These are phyloP conservation scores for Lethocerus indicus DNA, from an alignment of 1,140 invertebrate species.

Conservation along the genomic window DNA sequence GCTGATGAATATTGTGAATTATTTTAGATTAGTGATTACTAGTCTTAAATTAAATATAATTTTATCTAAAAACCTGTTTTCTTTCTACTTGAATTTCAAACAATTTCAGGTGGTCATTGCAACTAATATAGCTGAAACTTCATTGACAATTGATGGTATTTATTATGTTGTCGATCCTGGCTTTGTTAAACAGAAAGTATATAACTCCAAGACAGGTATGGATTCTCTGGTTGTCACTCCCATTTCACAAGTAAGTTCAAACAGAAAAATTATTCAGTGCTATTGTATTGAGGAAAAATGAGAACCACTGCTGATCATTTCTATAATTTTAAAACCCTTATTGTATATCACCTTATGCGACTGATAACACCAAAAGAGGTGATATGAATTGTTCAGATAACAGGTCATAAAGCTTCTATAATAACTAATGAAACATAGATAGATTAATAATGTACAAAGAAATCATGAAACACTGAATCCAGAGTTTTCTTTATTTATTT, in stretches of 20 bases:
- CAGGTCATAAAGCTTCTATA: no score
- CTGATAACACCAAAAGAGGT: no score
- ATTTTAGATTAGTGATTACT: neutral
- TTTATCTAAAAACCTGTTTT: neutral
- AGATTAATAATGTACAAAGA: no score
- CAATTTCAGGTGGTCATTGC: constrained; percentile 75
- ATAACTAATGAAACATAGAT: no score
- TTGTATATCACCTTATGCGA: no score
- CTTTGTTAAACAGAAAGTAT: constrained; percentile 99
- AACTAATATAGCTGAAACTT: constrained; percentile 99
- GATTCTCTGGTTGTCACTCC: constrained; percentile 97
- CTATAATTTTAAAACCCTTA: no score
- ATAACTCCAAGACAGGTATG: constrained; percentile 99
- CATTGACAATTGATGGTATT: constrained; percentile 96
- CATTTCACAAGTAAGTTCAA: constrained; percentile 78
- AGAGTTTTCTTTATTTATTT: no score
- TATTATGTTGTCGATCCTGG: constrained; percentile 99
- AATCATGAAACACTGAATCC: no score
- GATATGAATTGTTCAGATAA: no score
- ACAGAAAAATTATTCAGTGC: no score
- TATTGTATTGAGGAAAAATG: no score
- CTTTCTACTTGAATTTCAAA: constrained; percentile 2
- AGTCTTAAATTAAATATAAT: neutral
- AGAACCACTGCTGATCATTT: no score
- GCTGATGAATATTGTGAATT: neutral